These are phyloP conservation scores for Ips typographus DNA, from an alignment of 1,140 invertebrate species.

Conservation along the genomic window DNA sequence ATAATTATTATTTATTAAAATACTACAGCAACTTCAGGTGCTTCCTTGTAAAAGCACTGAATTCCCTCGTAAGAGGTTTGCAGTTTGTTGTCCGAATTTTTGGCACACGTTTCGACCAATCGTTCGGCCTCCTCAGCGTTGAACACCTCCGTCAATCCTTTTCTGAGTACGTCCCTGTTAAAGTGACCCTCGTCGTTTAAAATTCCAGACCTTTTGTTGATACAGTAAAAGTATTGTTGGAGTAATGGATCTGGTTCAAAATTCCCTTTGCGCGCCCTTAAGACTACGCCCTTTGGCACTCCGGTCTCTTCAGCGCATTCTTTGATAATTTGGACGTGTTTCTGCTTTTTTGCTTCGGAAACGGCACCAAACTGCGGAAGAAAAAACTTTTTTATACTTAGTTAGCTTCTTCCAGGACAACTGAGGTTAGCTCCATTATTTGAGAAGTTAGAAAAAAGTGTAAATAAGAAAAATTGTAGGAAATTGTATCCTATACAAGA, in stretches of 20 bases:
- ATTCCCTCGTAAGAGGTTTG: constrained; percentile 16
- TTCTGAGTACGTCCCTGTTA: constrained; percentile 49
- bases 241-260: constrained; percentile 49
- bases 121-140: constrained; percentile 43
- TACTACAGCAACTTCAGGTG: constrained; percentile 5
- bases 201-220: constrained; percentile 52
- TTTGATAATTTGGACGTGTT: constrained; percentile 37
- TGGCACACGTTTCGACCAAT: constrained; percentile 22
- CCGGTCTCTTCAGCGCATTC: constrained; percentile 53
- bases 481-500: no score
- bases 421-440: no score
- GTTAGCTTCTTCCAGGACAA: background rate
- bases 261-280: constrained; percentile 51
- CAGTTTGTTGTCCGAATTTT: background rate
- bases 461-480: no score
- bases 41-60: constrained; percentile 23
- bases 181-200: constrained; percentile 48
- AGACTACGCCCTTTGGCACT: constrained; percentile 47
- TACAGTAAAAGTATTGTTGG: constrained; percentile 51
- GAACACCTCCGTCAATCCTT: constrained; percentile 50
- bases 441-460: no score
- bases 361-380: background rate
- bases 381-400: background rate
- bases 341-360: constrained; percentile 9
- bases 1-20: constrained; percentile 6